These are phyloP conservation scores for Chrysaora quinquecirrha DNA, from an alignment of 30 jellyfish, hydroid and myxozoan genomes.

Conservation along the genomic window DNA sequence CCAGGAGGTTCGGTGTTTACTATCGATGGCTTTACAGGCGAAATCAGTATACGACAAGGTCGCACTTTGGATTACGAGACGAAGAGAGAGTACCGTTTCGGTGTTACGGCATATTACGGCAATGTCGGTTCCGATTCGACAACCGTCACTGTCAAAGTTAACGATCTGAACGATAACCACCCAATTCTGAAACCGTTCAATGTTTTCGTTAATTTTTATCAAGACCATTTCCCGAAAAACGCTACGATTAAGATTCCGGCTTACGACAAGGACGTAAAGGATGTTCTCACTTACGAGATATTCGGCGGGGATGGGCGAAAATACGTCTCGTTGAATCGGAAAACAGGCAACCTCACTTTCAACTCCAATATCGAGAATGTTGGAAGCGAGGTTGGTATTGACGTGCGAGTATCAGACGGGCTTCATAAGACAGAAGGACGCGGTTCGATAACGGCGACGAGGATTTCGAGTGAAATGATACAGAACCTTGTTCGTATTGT, in stretches of 20 bases:
- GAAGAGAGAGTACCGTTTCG: conserved; percentile 60
- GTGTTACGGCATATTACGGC: conserved; percentile 85
- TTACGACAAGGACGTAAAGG: conserved; percentile 78
- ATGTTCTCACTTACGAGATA: conserved; percentile 60
- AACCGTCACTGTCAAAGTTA: conserved; percentile 57
- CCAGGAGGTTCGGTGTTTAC: conserved; percentile 49
- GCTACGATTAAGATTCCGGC: conserved; percentile 90
- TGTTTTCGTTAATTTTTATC: conserved; percentile 74
- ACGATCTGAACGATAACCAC: conserved; percentile 89
- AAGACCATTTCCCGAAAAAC: conserved; percentile 69
- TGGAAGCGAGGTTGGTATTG: conserved; percentile 74
- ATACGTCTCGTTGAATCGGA: conserved; percentile 67
- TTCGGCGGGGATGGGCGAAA: conserved; percentile 74
- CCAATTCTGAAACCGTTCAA: conserved; percentile 88
- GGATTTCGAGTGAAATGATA: conserved; percentile 73
- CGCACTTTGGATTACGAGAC: conserved; percentile 83
- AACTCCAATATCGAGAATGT: conserved; percentile 74
- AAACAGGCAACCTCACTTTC: conserved; percentile 82
- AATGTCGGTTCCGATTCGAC: conserved; percentile 54
- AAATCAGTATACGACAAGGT: conserved; percentile 43
- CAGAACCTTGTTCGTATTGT: conserved; percentile 68
- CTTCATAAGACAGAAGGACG: conserved; percentile 36
- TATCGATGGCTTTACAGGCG: conserved; percentile 65
- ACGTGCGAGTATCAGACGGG: conserved; percentile 86
- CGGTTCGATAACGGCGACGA: conserved; percentile 81